Base-by-base conservation (phyloP, 2,888 invertebrate genomes). In the Leptinotarsa juncta region DNA sequence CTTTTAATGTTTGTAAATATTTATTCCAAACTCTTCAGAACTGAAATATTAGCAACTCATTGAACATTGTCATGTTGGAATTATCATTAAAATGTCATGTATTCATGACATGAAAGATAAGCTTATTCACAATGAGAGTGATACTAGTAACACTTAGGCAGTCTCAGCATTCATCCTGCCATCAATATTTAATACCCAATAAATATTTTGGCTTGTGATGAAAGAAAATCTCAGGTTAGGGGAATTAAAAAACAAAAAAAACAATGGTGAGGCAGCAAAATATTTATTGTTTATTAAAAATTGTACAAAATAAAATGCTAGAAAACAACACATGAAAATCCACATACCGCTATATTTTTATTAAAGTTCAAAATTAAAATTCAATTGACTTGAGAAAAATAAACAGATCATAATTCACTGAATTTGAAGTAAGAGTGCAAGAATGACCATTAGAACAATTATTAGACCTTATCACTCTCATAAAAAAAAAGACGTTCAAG, bases 281-380 rank as follows among this genome's bases (percentile, higher is more conserved):
- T 86, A 86, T 89, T 89, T 89, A 89, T 89, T 89, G 87, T 85
- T 88, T 85, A 88, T 86, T 84, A 84, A 85, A 83, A 84, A 82
- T 77, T 65, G 70, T 78, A 78, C 80, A 79, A 75, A 73, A 76
- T 70, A 75, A 78, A 75, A 74, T 60, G 62, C 67, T 53, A 48
- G 69, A 76, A 73, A 67, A 76, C 68, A 77, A 55, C 72, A 77
- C 74, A 77, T 26, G n/a, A 70, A 32, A 68, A 51, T 67, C 73
- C 53, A 76, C 76, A 76, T 73, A 75, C 67, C 67, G 76, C 32
- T 32, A 57, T 14, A 57, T 16, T 3, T 62, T 32, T n/a, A 62
- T 18, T 32, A 32, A 26, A 62, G 32, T 60, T 55, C 5, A 55
- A 20, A 57, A 57, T 20, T 57, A 14, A 57, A 57, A 57, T 20